Evolutionary conservation across 2,113 vertebrate species (phyloP).

Genomic region (Hydrochoerus hydrochaeris): DNA sequence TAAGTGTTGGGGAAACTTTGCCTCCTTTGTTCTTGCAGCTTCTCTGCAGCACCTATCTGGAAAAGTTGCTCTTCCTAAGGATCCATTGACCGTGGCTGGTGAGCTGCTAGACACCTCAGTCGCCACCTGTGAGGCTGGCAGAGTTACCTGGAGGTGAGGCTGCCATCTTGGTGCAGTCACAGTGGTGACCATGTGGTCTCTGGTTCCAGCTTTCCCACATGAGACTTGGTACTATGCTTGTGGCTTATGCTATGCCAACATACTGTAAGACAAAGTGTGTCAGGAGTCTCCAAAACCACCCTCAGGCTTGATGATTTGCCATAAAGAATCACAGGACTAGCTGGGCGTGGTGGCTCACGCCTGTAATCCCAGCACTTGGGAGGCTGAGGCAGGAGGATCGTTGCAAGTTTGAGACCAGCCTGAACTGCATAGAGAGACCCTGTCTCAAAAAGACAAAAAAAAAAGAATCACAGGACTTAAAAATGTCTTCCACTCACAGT

Average conservation of each 20-base stretch:
- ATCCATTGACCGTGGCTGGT: background rate
- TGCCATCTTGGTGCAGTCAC: background rate
- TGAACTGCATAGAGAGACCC: too few species aligned
- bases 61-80: background rate
- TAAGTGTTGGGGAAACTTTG: background rate
- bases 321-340: background rate
- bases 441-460: too few species aligned
- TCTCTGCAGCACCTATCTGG: background rate
- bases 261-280: background rate
- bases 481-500: background rate
- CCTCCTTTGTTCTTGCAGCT: background rate
- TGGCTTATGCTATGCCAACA: background rate
- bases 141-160: background rate
- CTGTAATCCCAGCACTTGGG: too few species aligned
- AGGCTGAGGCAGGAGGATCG: too few species aligned
- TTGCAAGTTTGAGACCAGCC: too few species aligned
- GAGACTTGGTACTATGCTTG: background rate
- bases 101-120: background rate
- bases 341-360: too few species aligned
- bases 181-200: fast-evolving
- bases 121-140: background rate
- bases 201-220: background rate
- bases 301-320: background rate
- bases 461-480: background rate
- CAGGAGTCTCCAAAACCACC: background rate